Base-by-base conservation (phyloP, 1,140 invertebrate species). In the Drosophila aff. region DNA sequence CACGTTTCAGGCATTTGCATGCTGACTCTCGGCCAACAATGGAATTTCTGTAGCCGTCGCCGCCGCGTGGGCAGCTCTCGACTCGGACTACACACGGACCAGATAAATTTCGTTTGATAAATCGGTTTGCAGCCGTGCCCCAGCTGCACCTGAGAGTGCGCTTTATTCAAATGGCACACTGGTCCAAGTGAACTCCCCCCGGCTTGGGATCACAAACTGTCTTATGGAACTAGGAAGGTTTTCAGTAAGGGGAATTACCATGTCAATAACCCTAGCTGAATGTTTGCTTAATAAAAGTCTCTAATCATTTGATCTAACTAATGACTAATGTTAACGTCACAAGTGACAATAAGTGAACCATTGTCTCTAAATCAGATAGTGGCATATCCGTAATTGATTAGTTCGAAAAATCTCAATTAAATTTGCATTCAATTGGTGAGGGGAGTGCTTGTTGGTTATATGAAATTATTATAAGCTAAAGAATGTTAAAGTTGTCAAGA, bases 1-100 rank as follows among this genome's bases (percentile, higher is more conserved):
- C 83, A 87, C 83, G 83, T 87, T 87, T 87, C 59, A 80, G 81
- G 55, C 73, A 87, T 87, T 87, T 87, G 84, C 83, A 87, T 89
- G 68, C 47, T 69, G 59, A 61, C 28, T 60, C 38, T 73, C 46
- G 38, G 36, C 65, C 76, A 63, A 89, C 81, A 78, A 77, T 81
- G 72, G 84, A 75, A 78, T 84, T 82, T 74, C 16, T 62, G 75
- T 71, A 61, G 60, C 49, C 47, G 59, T 10, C 47, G 72, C 28
- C 55, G 63, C 58, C 44, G 59, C 71, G 81, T 83, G 83, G 81
- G 81, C 72, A 66, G 62, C n/a, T 65, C 52, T 63, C 47, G 60
- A 41, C 72, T 57, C 52, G 31, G 52, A 55, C 31, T 55, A 16
- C 33, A 66, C 52, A 36, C 47, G 52, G 46, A 50, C 46, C 46